Evolutionary conservation across 2,113 vertebrate species (phyloP), one percentile per base, ranked within the genome.

Genomic region (Python bivittatus): DNA sequence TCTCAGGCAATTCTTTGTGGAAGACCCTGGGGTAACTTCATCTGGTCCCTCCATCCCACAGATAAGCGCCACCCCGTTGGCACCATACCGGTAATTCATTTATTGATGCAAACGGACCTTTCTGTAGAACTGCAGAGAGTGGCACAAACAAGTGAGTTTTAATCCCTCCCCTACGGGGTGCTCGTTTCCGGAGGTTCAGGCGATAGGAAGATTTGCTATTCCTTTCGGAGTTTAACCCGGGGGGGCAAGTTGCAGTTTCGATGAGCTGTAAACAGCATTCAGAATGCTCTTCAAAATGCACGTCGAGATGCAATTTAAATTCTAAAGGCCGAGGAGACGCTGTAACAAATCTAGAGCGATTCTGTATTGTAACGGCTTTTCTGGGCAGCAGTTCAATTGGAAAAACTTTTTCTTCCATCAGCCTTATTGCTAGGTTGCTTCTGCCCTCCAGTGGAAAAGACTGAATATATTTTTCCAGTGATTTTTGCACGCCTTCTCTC

Each of bases 391-490:
- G 20, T 38, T 88, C 17, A 57, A 52, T 53, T 29, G 10, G 2
- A 15, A 6, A 7, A 17, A 25, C 27, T 20, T 48, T 38, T 60
- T 27, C 20, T 22, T n/a, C 29, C 48, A 44, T 2, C 0, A 27
- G 61, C 11, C 22, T 38, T 15, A 0, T 68, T 93, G 0, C 87
- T 86, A 90, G 86, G 54, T 88, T 4, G 0, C 0, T 88, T 92
- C 95, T 96, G 96, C 96, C 96, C 96, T 97, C 96, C 96, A 0
- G 93, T 94, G 97, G 95, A 92, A 15, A 93, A 0, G 52, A 29
- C 12, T 38, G 88, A 8, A 83, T 27, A 25, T 85, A 1, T 68
- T 23, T 84, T 15, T 6, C 84, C 23, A 52, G 23, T 27, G 44
- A 53, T 29, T 15, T 85, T 52, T 52, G 44, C 64, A n/a, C 29